A percentile compares a stretch with the other conserved stretches of the same genome.
phyloP scores from a whole-genome alignment of 2,888 invertebrate species.

The Drosophila parthenogenetica region DNA sequence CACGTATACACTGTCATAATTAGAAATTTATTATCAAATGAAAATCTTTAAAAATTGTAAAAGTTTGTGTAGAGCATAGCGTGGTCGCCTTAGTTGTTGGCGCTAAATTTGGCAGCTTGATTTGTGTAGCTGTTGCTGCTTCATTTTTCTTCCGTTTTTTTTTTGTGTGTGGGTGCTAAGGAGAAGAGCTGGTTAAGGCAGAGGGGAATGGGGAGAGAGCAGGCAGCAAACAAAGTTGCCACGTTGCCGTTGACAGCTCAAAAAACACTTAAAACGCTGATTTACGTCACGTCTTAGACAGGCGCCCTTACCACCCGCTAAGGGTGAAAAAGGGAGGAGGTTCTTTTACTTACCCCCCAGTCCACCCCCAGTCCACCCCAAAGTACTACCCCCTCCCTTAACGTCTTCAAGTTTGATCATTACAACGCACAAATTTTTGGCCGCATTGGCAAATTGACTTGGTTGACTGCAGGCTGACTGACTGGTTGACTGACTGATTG shows the following conservation, averaged over 20 bases:
- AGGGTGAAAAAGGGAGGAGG: not conserved
- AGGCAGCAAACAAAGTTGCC: slow-evolving; percentile 61
- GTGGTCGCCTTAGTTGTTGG: not conserved
- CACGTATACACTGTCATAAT: too few relatives aligned
- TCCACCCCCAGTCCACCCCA: too few relatives aligned
- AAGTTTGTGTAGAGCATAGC: slow-evolving; percentile 26
- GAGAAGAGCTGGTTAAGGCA: not conserved
- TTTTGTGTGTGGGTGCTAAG: not conserved
- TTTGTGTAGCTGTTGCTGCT: slow-evolving; percentile 55
- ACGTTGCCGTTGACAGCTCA: slow-evolving; percentile 70
- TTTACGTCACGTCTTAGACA: slow-evolving; percentile 77
- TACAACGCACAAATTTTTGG: slow-evolving; percentile 71
- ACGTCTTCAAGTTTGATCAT: slow-evolving; percentile 56
- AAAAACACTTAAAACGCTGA: slow-evolving; percentile 78
- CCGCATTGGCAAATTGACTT: slow-evolving; percentile 76
- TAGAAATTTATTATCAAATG: too few relatives aligned
- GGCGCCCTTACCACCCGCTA: slow-evolving; percentile 28
- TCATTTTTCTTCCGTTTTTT: slow-evolving; percentile 52
- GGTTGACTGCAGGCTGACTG: slow-evolving; percentile 38
- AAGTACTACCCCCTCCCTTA: not conserved
- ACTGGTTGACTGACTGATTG: slow-evolving; percentile 4
- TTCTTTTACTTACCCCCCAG: not conserved
- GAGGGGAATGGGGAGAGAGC: not conserved
- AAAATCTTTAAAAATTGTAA: not conserved
- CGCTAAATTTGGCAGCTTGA: slow-evolving; percentile 42